Conservation (phyloP, 2,797 vertebrate species). For the Tokudaia muenninki region DNA sequence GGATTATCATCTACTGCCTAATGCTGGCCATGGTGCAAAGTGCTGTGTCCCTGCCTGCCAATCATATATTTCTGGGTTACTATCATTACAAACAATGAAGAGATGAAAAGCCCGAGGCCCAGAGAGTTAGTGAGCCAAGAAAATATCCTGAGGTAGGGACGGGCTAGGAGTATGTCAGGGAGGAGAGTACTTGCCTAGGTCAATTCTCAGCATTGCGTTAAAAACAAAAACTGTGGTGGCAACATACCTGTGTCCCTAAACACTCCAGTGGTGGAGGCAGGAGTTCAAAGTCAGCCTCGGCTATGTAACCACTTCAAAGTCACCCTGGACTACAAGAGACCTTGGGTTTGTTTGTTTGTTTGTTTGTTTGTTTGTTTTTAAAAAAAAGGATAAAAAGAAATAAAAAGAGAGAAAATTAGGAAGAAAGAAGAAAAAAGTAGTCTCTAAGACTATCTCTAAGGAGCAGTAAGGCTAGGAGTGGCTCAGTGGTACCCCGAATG, state of each 20-base stretch:
- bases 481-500: not conserved
- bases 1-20: not conserved
- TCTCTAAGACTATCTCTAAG: not conserved
- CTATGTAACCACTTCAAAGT: not conserved
- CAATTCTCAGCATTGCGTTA: not conserved
- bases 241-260: not conserved
- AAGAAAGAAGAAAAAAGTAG: not conserved
- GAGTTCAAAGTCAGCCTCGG: not conserved
- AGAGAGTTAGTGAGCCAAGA: not conserved
- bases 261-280: not conserved
- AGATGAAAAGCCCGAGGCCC: not conserved
- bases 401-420: not conserved
- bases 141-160: not conserved
- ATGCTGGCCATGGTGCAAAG: not conserved
- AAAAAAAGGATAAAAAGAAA: not conserved
- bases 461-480: not conserved
- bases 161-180: not conserved
- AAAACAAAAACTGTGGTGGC: not conserved
- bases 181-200: not conserved
- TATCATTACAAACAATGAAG: not conserved
- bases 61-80: constrained; percentile 1
- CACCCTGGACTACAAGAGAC: not conserved
- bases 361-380: too few species aligned
- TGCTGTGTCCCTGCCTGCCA: not conserved
- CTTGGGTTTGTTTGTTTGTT: not conserved